Evolutionary conservation across 2,888 invertebrate genomes (phyloP).

Genomic region (Antheraea assamensis): DNA sequence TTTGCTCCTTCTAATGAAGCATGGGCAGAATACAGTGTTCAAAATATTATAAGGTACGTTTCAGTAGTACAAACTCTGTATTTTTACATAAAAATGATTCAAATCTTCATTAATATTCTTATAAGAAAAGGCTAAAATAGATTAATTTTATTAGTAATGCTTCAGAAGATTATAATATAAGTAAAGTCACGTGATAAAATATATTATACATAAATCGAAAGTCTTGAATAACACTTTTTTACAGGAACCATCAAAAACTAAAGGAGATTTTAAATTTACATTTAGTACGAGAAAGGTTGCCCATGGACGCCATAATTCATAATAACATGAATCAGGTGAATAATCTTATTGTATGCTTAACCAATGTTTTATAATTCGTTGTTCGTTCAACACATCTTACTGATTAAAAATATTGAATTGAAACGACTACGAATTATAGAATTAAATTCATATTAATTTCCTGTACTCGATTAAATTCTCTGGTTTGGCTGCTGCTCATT

Average conservation of each 20-base stretch:
- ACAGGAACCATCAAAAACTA: conserved; percentile 86
- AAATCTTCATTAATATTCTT: conserved; percentile 26
- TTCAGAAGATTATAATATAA: background rate
- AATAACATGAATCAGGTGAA: conserved; percentile 87
- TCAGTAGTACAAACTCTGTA: conserved; percentile 23
- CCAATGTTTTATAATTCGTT: conserved; percentile 22
- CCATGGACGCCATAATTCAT: conserved; percentile 88
- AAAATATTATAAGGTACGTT: conserved; percentile 83
- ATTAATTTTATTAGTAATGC: background rate
- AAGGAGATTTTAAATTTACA: conserved; percentile 91
- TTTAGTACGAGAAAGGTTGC: conserved; percentile 88
- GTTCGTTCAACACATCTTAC: conserved; percentile 15
- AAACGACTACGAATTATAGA: conserved; percentile 32
- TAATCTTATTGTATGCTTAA: conserved; percentile 14
- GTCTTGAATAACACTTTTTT: conserved; percentile 27
- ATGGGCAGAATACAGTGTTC: conserved; percentile 88
- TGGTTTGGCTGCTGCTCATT: conserved; percentile 60
- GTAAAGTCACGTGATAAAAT: background rate
- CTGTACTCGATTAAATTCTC: conserved; percentile 53
- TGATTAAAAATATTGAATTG: background rate
- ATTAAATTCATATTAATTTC: conserved; percentile 37
- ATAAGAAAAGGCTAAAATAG: conserved; percentile 17
- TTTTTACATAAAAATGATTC: background rate
- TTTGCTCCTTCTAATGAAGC: conserved; percentile 96
- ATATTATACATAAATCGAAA: background rate